Base-by-base conservation (phyloP, 2,888 invertebrate species). In the Agrilus cyanescens region DNA sequence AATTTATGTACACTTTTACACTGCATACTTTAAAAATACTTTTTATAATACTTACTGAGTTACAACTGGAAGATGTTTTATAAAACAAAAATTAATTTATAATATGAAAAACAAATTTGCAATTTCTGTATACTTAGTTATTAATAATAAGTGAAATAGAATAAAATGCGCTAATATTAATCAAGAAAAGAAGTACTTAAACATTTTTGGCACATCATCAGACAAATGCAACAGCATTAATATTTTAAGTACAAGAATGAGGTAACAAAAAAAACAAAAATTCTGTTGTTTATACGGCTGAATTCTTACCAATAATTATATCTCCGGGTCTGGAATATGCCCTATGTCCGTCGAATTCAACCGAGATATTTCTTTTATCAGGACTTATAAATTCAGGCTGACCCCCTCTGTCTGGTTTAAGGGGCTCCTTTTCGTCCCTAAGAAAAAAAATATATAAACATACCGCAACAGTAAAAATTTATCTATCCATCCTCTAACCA, bases 251-350 rank as follows among this genome's bases (percentile, higher is more conserved):
- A 38, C 25, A 15, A 30, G 12, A 38, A 30, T 20, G n/a, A 13
- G 13, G 7, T 33, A 15, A 33, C 7, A 33, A 33, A 33, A 32
- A n/a, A 33, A 33, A 33, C 33, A 13, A 33, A 33, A 33, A 12
- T 31, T 31, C 12, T 31, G 12, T 33, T n/a, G 33, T 13, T 33
- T 75, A 85, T 55, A 90, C 89, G 41, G 88, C 86, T n/a, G 89
- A 89, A 65, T 89, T 87, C 70, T 89, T 88, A 54, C 88, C 88
- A 58, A 88, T 85, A 55, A 87, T 80, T 55, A 25, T 25, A 25
- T 81, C 84, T 46, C 86, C 85, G 45, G 87, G 83, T 59, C 85
- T 85, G 33, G 88, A 83, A 58, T 85, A 82, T 30, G 85, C 86
- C 55, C 83, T 78, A 57, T 80, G 80, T 4, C 86, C 84, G 57